A percentile compares a stretch with the other conserved stretches of the same genome.
Evolutionary conservation across 2,888 invertebrate species (phyloP).

Genomic region (Apotomis turbidana): DNA sequence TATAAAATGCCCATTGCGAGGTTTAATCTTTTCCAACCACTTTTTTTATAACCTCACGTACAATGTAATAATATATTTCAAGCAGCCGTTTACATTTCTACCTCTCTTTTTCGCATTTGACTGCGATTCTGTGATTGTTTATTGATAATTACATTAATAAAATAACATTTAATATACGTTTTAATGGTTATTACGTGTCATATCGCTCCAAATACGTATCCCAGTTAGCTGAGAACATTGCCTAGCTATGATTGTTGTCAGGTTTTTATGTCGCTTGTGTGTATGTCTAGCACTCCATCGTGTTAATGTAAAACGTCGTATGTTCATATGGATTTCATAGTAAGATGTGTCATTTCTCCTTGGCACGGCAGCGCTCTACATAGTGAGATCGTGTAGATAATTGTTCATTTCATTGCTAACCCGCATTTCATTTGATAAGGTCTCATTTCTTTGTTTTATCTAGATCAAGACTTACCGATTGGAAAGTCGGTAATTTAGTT

Average conservation of each 20-base stretch:
- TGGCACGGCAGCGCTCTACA: conserved; percentile 12
- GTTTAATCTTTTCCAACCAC: too few relatives aligned
- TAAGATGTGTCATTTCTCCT: too few relatives aligned
- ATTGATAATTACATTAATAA: too few relatives aligned
- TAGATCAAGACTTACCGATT: neutral
- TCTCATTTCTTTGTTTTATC: conserved; percentile 28
- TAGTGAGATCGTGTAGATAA: conserved; percentile 51
- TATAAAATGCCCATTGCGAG: too few relatives aligned
- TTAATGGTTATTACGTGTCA: neutral
- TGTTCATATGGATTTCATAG: too few relatives aligned
- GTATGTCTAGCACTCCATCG: neutral
- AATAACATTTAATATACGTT: neutral
- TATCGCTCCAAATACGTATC: conserved; percentile 50
- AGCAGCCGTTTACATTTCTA: too few relatives aligned
- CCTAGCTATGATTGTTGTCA: conserved; percentile 55
- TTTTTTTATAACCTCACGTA: too few relatives aligned
- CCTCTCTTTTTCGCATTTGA: too few relatives aligned
- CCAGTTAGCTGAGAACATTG: conserved; percentile 55
- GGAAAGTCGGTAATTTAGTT: neutral
- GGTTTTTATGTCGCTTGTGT: conserved; percentile 58
- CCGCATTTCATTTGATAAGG: conserved; percentile 44
- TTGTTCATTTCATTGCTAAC: conserved; percentile 45
- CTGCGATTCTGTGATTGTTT: too few relatives aligned
- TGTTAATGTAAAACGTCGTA: too few relatives aligned
- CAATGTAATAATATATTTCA: too few relatives aligned